Base-by-base conservation (phyloP, 2,888 invertebrate genomes). In the Clostera curtula region DNA sequence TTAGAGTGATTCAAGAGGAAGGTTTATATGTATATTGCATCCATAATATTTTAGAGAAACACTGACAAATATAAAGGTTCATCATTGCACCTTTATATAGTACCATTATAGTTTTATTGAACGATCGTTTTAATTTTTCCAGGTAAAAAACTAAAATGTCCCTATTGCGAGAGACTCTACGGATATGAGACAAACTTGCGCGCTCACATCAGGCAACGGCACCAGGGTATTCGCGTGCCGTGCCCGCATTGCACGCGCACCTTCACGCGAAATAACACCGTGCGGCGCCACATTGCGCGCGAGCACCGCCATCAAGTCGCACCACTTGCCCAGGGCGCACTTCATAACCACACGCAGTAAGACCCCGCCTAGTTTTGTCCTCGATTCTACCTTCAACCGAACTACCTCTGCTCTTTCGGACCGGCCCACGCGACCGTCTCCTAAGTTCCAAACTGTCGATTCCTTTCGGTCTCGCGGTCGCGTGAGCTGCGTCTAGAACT, bases 131-230 rank as follows among this genome's bases (percentile, higher is more conserved):
- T n/a, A n/a, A n/a, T n/a, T n/a, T n/a, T 85, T 87, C 3, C 86
- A 94, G 95, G 94, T 61, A 95, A 94, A 77, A 95, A 95, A 79
- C 85, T 95, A 63, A 95, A 95, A 85, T 95, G 95, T 82, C 93
- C 95, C 61, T 95, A 93, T 79, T 95, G 95, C 87, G 95, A 95
- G 83, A 88, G 95, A 63, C 87, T 95, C 37, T 95, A 95, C 80
- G 95, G 95, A 43, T 95, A 95, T 74, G 95, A 95, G 87, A 95
- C 95, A 62, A 95, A 95, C 73, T 82, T 95, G 67, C 90, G 95
- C 49, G 95, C 95, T 43, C 95, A 95, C 83, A 95, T 95, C 66
- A 86, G 95, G 29, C 95, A 95, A 70, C 90, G 95, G 67, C 95
- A 95, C 79, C 95, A 95, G 79, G 95, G 95, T 53, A 95, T 95